Evolutionary conservation across 2,113 vertebrate species (phyloP).

Genomic region (Dasyornis broadbenti): DNA sequence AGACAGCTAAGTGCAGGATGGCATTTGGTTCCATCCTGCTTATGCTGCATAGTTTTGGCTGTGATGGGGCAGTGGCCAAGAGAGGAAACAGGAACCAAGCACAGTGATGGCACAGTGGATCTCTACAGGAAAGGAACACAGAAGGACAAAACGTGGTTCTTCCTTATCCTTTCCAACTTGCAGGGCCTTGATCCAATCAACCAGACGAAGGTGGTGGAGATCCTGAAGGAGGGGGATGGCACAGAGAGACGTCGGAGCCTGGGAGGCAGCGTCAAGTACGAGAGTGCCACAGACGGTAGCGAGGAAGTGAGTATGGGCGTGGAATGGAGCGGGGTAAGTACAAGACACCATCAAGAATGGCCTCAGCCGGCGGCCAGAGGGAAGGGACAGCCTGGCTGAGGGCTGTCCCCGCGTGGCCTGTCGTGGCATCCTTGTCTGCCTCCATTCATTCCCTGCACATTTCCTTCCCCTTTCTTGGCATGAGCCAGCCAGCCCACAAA

Average conservation of each 20-base stretch:
- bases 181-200: conserved; percentile 93
- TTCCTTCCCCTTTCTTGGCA: conserved; percentile 12
- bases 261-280: conserved; percentile 88
- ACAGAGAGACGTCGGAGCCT: conserved; percentile 82
- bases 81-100: not conserved
- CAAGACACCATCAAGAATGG: conserved; percentile 81
- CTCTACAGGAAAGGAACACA: not conserved
- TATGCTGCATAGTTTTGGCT: not conserved
- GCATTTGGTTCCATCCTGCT: not conserved
- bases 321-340: conserved; percentile 99
- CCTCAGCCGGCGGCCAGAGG: conserved; percentile 54
- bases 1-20: not conserved
- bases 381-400: conserved; percentile 31
- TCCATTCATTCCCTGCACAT: conserved; percentile 51
- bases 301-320: conserved; percentile 98
- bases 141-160: not conserved
- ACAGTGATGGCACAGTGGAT: not conserved
- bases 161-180: not conserved
- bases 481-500: not conserved
- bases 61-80: not conserved
- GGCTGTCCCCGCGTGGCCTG: conserved; percentile 46
- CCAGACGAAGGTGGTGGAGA: conserved; percentile 94
- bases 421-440: conserved; percentile 63
- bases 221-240: conserved; percentile 89
- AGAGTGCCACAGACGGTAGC: conserved; percentile 86